Evolutionary conservation across 2,797 vertebrate genomes (phyloP).

Genomic region (Hybognathus amarus): DNA sequence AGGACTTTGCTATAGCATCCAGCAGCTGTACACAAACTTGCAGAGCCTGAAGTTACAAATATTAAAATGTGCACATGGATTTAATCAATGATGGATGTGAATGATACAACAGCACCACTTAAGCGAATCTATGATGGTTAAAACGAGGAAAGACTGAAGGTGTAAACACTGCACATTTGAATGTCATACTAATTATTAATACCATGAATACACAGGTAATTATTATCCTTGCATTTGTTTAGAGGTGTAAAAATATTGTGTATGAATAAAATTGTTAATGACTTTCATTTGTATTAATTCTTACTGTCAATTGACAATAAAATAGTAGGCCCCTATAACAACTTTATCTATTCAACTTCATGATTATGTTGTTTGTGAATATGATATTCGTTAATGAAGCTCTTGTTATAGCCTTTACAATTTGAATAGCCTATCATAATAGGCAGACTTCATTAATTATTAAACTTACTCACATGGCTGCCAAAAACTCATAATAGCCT

Average conservation of each 20-base stretch:
- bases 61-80: neutral
- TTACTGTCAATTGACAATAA: neutral
- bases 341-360: neutral
- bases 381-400: too few species aligned
- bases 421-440: neutral
- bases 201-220: neutral
- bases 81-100: neutral
- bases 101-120: neutral
- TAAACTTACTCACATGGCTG: neutral
- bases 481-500: neutral
- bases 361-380: too few species aligned
- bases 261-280: neutral
- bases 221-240: neutral
- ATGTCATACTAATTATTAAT: neutral
- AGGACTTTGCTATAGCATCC: slow-evolving; percentile 5
- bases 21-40: neutral
- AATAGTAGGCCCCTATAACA: neutral
- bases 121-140: neutral
- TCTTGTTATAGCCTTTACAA: neutral
- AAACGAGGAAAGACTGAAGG: neutral
- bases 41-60: neutral
- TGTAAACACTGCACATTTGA: neutral
- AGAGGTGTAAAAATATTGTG: neutral
- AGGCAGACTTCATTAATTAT: neutral
- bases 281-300: neutral